phyloP scores from a whole-genome alignment of 2,888 invertebrate species.

The Drosophila emarginata region DNA sequence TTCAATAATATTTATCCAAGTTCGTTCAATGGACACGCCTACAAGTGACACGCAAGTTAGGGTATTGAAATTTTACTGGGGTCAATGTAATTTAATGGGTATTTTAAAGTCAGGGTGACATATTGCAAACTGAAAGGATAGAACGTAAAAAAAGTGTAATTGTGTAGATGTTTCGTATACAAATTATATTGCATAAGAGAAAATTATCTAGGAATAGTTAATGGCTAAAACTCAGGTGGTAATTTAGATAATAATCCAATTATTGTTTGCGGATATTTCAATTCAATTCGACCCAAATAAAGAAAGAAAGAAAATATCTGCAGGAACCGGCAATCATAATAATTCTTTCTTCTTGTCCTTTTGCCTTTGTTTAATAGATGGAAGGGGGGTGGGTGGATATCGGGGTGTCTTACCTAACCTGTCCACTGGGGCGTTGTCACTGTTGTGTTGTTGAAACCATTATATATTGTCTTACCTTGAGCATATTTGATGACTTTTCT shows the following conservation, averaged over 20 bases:
- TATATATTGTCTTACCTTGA: slow-evolving; percentile 66
- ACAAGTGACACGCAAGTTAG: slow-evolving; percentile 37
- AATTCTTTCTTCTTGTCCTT: neutral
- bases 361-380: neutral
- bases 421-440: slow-evolving; percentile 55
- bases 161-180: neutral
- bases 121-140: neutral
- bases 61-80: neutral
- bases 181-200: neutral
- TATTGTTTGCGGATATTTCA: neutral
- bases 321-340: neutral
- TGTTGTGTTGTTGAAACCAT: slow-evolving; percentile 30
- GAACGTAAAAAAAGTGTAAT: neutral
- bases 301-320: neutral
- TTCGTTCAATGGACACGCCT: slow-evolving; percentile 21
- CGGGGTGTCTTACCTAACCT: neutral
- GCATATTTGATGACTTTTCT: slow-evolving; percentile 55
- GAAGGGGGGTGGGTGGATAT: too few relatives aligned
- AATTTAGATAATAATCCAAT: slow-evolving; percentile 6
- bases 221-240: neutral
- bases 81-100: slow-evolving; percentile 41
- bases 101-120: slow-evolving; percentile 21
- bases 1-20: neutral
- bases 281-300: neutral
- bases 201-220: neutral